phyloP scores from a whole-genome alignment of 2,888 invertebrate species.

The Neelides folsomi region DNA sequence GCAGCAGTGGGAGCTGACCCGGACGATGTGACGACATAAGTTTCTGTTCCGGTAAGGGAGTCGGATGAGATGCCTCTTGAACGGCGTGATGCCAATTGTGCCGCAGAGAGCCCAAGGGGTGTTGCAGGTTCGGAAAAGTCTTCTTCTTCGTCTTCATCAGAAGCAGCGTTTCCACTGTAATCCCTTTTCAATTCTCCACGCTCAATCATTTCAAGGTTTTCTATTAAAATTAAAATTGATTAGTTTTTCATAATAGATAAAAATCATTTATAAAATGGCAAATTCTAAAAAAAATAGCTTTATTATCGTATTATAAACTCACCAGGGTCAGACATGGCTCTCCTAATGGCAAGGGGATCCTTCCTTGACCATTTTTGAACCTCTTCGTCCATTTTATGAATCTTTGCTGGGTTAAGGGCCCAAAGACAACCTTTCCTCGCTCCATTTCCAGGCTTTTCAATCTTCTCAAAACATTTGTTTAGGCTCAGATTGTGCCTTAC shows the following conservation, averaged over 20 bases:
- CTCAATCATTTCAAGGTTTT: slow-evolving; percentile 67
- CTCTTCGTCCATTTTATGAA: slow-evolving; percentile 94
- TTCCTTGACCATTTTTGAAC: slow-evolving; percentile 95
- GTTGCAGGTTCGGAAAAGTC: slow-evolving; percentile 37
- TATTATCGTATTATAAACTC: too few relatives aligned
- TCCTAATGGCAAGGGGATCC: slow-evolving; percentile 79
- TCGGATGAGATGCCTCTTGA: slow-evolving; percentile 26
- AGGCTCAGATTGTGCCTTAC: slow-evolving; percentile 92
- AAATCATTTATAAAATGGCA: not conserved
- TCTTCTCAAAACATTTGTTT: slow-evolving; percentile 97
- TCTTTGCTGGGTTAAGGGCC: slow-evolving; percentile 92
- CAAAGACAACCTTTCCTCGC: slow-evolving; percentile 65
- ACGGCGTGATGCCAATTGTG: slow-evolving; percentile 25
- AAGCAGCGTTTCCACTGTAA: slow-evolving; percentile 37
- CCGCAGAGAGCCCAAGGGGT: slow-evolving; percentile 18
- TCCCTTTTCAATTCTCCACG: slow-evolving; percentile 76
- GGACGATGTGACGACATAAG: slow-evolving; percentile 13
- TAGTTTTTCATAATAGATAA: not conserved
- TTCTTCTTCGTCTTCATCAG: slow-evolving; percentile 47
- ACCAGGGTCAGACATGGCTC: slow-evolving; percentile 89
- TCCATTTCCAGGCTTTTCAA: slow-evolving; percentile 82
- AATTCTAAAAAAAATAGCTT: not conserved
- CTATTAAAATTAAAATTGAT: slow-evolving; percentile 38
- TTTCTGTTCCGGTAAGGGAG: slow-evolving; percentile 12
- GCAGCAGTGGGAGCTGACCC: slow-evolving; percentile 2